Evolutionary conservation across 2,113 vertebrate genomes (phyloP).

Genomic region (Ramphastos sulfuratus): DNA sequence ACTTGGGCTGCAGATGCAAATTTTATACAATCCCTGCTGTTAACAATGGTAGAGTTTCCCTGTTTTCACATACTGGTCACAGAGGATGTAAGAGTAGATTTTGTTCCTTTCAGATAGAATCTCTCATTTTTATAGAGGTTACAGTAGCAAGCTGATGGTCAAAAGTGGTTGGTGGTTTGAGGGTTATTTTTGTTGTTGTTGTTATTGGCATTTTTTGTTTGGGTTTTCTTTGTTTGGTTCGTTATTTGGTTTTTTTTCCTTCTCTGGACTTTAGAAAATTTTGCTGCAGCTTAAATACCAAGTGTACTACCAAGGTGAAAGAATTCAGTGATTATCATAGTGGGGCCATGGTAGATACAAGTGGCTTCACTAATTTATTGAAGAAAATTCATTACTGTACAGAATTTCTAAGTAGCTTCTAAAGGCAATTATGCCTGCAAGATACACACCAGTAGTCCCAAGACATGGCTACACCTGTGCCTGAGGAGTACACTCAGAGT

Average conservation of each 20-base stretch:
- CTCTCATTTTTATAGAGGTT: neutral
- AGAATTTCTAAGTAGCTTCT: neutral
- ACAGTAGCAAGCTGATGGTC: neutral
- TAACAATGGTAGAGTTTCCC: neutral
- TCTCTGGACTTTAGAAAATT: neutral
- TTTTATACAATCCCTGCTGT: neutral
- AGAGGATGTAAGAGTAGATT: neutral
- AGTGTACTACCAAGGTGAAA: neutral
- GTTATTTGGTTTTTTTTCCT: neutral
- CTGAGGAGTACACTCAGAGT: neutral
- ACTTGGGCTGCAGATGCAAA: neutral
- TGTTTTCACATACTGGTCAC: neutral
- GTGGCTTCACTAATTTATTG: neutral
- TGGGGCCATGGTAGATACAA: neutral
- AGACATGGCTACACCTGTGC: neutral
- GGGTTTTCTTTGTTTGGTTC: too few species aligned
- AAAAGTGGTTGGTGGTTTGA: neutral
- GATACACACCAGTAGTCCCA: neutral
- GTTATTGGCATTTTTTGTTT: too few species aligned
- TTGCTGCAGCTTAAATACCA: neutral
- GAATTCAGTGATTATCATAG: conserved; percentile 2
- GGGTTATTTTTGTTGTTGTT: too few species aligned
- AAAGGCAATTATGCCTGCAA: neutral
- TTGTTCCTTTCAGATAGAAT: neutral
- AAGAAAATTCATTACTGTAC: conserved; percentile 7